Evolutionary conservation across 2,888 invertebrate genomes (phyloP).

Genomic region (Perizoma affinitatum): DNA sequence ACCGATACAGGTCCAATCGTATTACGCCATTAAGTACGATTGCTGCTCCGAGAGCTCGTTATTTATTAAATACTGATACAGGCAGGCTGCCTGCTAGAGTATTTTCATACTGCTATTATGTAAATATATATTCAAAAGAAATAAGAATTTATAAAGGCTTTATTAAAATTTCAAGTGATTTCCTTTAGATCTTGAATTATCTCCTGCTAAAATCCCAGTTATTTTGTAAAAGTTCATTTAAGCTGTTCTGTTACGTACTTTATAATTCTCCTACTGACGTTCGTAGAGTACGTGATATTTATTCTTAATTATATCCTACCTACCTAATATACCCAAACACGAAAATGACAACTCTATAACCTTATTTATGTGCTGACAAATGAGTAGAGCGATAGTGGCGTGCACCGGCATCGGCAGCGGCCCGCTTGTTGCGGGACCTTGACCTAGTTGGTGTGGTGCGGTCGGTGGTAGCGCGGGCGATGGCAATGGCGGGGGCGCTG

Average conservation of each 20-base stretch:
- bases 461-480: slow-evolving; percentile 54
- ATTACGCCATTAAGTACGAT: no score
- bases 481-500: slow-evolving; percentile 45
- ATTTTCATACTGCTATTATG: no score
- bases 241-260: background rate
- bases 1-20: no score
- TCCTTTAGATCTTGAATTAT: background rate
- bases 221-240: background rate
- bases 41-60: slow-evolving; percentile 2
- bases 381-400: background rate
- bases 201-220: background rate
- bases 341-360: background rate
- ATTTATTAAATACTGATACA: slow-evolving; percentile 3
- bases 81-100: background rate
- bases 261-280: no score
- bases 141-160: no score
- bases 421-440: slow-evolving; percentile 78
- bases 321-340: no score
- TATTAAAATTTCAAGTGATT: no score
- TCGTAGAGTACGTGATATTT: no score
- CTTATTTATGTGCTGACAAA: background rate
- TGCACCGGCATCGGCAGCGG: slow-evolving; percentile 46
- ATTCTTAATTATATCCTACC: no score
- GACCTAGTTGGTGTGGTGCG: slow-evolving; percentile 74
- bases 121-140: no score